phyloP scores from a whole-genome alignment of 1,140 invertebrate genomes.

The Lordiphosa collinella region DNA sequence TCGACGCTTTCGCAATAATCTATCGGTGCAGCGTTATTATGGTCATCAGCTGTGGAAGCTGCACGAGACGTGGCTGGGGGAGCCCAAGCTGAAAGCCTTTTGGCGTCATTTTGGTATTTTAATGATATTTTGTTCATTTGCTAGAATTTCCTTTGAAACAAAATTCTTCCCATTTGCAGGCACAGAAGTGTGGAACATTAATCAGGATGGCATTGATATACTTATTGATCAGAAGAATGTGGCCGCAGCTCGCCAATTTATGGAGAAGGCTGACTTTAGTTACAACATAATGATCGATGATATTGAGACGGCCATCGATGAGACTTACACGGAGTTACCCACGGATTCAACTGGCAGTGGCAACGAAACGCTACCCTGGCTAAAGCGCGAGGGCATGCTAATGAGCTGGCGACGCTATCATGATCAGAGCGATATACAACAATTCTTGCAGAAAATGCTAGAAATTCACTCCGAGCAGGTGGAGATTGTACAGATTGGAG shows the following conservation, averaged over 20 bases:
- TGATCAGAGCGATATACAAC: conserved; percentile 83
- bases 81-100: conserved; percentile 36
- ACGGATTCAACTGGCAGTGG: conserved; percentile 44
- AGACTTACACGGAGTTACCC: conserved; percentile 85
- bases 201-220: conserved; percentile 79
- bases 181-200: conserved; percentile 74
- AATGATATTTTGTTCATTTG: too few relatives aligned
- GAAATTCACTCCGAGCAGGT: conserved; percentile 83
- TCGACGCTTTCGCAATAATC: conserved; percentile 57
- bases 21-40: conserved; percentile 57
- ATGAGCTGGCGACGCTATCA: conserved; percentile 88
- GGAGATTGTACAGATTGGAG: conserved; percentile 85
- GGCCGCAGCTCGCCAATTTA: conserved; percentile 81
- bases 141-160: neutral
- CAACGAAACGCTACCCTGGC: conserved; percentile 59
- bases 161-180: conserved; percentile 32
- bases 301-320: conserved; percentile 87
- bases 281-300: conserved; percentile 87
- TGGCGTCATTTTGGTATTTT: conserved; percentile 67
- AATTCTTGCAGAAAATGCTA: conserved; percentile 85
- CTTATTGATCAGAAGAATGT: conserved; percentile 83
- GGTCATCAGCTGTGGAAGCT: conserved; percentile 70
- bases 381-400: conserved; percentile 81
- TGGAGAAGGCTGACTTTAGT: conserved; percentile 82
- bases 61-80: conserved; percentile 51